Conservation (phyloP, 2,888 invertebrate species). For the Axea sp. region DNA sequence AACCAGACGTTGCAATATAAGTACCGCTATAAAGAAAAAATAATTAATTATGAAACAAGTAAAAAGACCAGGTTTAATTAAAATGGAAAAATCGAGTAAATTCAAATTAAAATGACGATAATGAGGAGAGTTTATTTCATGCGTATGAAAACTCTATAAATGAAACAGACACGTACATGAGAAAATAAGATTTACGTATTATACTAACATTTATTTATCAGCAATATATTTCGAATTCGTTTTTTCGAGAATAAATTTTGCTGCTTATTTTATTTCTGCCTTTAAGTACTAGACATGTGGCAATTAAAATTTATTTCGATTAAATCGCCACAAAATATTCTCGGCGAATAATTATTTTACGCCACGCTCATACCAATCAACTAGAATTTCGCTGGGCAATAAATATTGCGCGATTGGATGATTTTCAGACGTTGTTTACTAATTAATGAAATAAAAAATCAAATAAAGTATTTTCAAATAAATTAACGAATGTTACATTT, state of each 20-base stretch:
- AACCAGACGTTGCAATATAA: conserved; percentile 56
- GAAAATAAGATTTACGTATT: conserved; percentile 54
- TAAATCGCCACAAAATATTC: conserved; percentile 32
- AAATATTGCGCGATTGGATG: conserved; percentile 21
- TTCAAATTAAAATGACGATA: conserved; percentile 61
- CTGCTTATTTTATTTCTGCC: conserved; percentile 22
- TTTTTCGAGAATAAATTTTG: conserved; percentile 33
- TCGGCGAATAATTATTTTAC: conserved; percentile 21
- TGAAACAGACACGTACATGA: conserved; percentile 51
- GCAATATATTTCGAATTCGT: conserved; percentile 51
- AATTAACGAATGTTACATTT: conserved; percentile 10
- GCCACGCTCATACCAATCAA: conserved; percentile 22
- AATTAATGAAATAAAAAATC: conserved; percentile 17
- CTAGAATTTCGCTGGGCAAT: conserved; percentile 21
- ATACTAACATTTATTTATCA: conserved; percentile 50
- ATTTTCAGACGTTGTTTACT: conserved; percentile 18
- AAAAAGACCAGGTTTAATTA: conserved; percentile 60
- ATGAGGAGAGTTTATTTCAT: conserved; percentile 60
- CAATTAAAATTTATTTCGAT: conserved; percentile 43
- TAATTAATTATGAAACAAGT: conserved; percentile 61
- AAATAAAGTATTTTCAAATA: background rate
- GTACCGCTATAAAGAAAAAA: conserved; percentile 51
- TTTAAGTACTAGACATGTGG: conserved; percentile 17
- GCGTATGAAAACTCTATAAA: conserved; percentile 49
- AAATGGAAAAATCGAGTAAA: conserved; percentile 61